Evolutionary conservation across 2,113 vertebrate genomes (phyloP).

Genomic region (Sander vitreus): DNA sequence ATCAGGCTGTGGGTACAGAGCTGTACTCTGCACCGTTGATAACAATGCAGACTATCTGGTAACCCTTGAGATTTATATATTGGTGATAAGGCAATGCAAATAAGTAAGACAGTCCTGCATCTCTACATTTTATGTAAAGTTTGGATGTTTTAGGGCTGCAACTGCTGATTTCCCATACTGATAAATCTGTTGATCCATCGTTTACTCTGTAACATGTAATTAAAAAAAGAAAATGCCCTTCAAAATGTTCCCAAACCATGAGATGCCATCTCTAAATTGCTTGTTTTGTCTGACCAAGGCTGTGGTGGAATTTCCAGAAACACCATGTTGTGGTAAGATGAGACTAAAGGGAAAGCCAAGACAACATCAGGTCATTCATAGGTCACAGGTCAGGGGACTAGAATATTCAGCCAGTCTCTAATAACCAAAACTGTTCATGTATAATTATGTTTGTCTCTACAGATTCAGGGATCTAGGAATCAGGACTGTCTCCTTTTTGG

Average conservation of each 20-base stretch:
- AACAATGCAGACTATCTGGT: conserved; percentile 11
- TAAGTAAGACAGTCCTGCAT: neutral
- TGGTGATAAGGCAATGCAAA: neutral
- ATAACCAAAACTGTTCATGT: too few relatives aligned
- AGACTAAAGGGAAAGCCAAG: too few relatives aligned
- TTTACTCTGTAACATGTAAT: neutral
- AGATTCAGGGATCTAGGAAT: too few relatives aligned
- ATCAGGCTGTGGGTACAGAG: conserved; percentile 9
- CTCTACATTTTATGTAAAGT: neutral
- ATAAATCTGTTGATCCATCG: neutral
- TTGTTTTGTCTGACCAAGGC: neutral
- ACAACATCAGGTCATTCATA: too few relatives aligned
- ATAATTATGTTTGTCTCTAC: too few relatives aligned
- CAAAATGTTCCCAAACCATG: neutral
- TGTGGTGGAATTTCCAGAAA: too few relatives aligned
- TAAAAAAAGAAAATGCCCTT: neutral
- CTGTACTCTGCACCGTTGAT: conserved; percentile 21
- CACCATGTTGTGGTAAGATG: too few relatives aligned
- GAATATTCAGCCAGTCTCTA: too few relatives aligned
- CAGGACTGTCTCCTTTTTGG: too few relatives aligned
- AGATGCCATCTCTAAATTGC: neutral
- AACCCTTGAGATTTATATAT: neutral
- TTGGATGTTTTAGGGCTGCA: neutral
- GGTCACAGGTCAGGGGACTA: too few relatives aligned
- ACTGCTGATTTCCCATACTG: neutral